Evolutionary conservation across 1,140 invertebrate species (phyloP), one percentile per base, ranked within the genome.

Genomic region (Temnothorax nylanderi): DNA sequence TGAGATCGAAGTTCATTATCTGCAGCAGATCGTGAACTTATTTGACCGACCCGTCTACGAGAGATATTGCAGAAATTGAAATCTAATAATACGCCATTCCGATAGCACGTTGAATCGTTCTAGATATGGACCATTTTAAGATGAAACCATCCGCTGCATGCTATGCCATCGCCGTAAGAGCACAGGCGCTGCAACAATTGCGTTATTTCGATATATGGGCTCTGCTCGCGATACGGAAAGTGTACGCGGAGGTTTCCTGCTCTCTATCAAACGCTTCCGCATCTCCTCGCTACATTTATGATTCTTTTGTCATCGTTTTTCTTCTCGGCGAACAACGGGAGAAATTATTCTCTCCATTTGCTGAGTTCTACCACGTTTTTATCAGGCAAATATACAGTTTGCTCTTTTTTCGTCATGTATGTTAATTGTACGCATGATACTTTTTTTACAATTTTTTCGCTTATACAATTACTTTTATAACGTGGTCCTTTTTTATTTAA

Each of bases 241-340:
- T 75, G 13, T 49, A 62, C 54, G 26, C 41, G 18, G 32, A 26
- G 6, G 8, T 75, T 84, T 75, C n/a, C 41, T 16, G 69, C 32
- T 60, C 47, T 44, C 32, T 62, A 37, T 75, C 69, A 56, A 75
- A 84, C 32, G 54, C 49, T 75, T 47, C n/a, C 69, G 41, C 41
- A 60, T 75, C 47, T 69, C 34, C 21, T 80, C 34, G 18, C 69
- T 60, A 58, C 54, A 49, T 75, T 84, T 62, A 60, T 74, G 69
- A 84, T 74, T 60, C 80, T 26, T 69, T 74, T 60, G 69, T 60
- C 69, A n/a, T 26, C 18, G 32, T 37, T 84, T 84, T 56, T 81
- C 16, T 26, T 37, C 41, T 26, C n/a, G 34, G 16, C 8, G n/a
- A 54, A 34, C 10, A 34, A 81, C 32, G 26, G 11, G 5, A 60